Base-by-base conservation (phyloP, 2,797 vertebrate species). In the Labroides dimidiatus region DNA sequence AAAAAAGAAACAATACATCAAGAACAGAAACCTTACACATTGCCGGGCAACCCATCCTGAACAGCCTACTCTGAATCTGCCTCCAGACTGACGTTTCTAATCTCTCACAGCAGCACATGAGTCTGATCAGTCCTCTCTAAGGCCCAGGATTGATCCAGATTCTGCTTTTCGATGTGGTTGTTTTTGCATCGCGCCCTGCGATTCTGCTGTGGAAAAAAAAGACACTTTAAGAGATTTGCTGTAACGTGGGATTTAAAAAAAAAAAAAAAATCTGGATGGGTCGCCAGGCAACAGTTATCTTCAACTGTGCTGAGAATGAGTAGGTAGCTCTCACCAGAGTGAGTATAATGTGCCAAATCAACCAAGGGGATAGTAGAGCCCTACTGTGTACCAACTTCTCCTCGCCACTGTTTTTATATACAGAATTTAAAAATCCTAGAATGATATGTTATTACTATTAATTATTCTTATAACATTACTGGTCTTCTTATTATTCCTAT, bases 291-390 rank as follows among this genome's bases (percentile, higher is more conserved):
- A 83, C 80, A 61, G 68, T 81, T 62, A 69, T 64, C 69, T 81
- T 80, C 59, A 64, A 82, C 75, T 80, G 86, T 87, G 84, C 81
- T 82, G 81, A 85, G 80, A 87, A 72, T 36, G 68, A 87, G 84
- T 86, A 77, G 85, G 85, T 82, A 81, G 83, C 64, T 85, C 70
- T 87, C 84, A 81, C 64, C 36, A 64, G 78, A 86, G 88, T 81
- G 85, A 90, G 84, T 82, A 56, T 73, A 67, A 77, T 58, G 75
- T 93, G 94, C 94, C 95, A 95, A 95, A 96, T 93, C 84, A 85
- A 87, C 64, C 64, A 81, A 87, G 83, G 79, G 90, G 87, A 80
- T 84, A 89, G 83, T 84, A 79, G 81, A 88, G 74, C 84, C 90
- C 91, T 89, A 91, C 90, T 89, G 87, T 91, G 89, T 93, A 91